Evolutionary conservation across 1,140 invertebrate species (phyloP).

Genomic region (Zaprionus ghesquierei): DNA sequence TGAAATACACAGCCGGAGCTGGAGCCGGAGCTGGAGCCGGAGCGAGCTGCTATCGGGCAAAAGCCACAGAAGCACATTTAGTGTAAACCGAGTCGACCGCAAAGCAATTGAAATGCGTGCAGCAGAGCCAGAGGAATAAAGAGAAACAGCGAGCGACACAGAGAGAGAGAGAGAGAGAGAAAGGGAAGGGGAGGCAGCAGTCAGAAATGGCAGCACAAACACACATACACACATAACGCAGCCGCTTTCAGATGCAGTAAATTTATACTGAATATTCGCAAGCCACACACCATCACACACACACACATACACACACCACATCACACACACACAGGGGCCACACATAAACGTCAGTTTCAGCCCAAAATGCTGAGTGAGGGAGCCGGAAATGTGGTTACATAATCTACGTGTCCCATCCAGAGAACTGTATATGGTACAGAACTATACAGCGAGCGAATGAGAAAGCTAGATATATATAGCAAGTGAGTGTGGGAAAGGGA

Average conservation of each 20-base stretch:
- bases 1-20: not conserved
- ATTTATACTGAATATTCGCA: not conserved
- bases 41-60: not conserved
- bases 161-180: not conserved
- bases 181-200: not conserved
- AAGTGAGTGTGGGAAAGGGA: not conserved
- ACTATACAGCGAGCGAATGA: not conserved
- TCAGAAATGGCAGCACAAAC: no score
- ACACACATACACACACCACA: not conserved
- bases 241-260: constrained; percentile 14
- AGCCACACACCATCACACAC: not conserved
- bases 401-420: constrained; percentile 57
- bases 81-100: constrained; percentile 72
- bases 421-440: not conserved
- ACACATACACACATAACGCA: no score
- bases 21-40: not conserved
- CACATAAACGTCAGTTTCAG: constrained; percentile 22
- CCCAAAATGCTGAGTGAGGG: constrained; percentile 2
- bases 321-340: not conserved
- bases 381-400: constrained; percentile 75
- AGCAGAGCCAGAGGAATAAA: constrained; percentile 13
- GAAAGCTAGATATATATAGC: not conserved
- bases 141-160: not conserved
- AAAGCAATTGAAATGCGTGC: constrained; percentile 71
- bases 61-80: constrained; percentile 75